These are phyloP conservation scores for Microtus oregoni DNA, from an alignment of 2,113 vertebrate genomes.

Conservation along the genomic window DNA sequence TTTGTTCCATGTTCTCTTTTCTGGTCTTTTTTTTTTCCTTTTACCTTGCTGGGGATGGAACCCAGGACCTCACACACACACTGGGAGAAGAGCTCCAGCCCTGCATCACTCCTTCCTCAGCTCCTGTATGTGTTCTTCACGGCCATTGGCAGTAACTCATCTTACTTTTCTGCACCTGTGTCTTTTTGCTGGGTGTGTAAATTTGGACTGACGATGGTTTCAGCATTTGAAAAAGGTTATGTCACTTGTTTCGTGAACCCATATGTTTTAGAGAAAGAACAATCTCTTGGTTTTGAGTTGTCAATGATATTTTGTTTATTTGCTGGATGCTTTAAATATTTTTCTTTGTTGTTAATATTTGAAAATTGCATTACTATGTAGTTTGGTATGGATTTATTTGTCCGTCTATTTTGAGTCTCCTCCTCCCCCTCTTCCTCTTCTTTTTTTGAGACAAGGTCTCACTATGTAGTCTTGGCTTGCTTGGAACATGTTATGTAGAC, in stretches of 20 bases:
- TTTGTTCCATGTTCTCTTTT: background rate
- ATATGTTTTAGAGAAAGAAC: background rate
- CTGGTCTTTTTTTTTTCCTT: background rate
- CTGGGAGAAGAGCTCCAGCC: background rate
- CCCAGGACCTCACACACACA: background rate
- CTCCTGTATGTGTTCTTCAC: background rate
- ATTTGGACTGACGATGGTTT: background rate
- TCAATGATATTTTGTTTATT: background rate
- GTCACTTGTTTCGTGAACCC: background rate
- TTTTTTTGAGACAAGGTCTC: background rate
- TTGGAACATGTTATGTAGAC: background rate
- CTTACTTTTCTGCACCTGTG: background rate
- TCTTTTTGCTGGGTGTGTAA: background rate
- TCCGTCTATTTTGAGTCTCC: background rate
- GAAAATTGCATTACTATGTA: background rate
- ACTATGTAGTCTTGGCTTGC: background rate
- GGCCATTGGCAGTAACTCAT: background rate
- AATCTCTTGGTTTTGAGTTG: background rate
- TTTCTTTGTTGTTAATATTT: background rate
- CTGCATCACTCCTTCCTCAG: background rate
- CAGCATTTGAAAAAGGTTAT: background rate
- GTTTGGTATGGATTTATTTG: background rate
- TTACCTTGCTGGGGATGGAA: background rate
- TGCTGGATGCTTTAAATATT: background rate
- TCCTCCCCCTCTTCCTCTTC: background rate